These are phyloP conservation scores for Cryptus viduatorius DNA, from an alignment of 2,888 invertebrate species.

Conservation along the genomic window DNA sequence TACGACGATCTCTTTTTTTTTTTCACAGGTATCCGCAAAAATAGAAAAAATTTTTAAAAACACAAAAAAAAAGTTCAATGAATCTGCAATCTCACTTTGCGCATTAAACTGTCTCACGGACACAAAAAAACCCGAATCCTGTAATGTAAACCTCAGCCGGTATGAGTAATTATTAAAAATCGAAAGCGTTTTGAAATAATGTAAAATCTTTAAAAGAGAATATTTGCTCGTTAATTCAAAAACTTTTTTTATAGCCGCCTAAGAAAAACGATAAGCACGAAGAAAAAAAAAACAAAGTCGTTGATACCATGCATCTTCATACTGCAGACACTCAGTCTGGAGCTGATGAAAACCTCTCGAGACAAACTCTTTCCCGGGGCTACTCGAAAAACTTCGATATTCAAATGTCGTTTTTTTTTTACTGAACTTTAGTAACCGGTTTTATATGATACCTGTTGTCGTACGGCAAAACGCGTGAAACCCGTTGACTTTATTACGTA, in stretches of 20 bases:
- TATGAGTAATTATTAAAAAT: no score
- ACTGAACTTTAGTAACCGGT: not conserved
- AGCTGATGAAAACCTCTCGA: conserved; percentile 12
- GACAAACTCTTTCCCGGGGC: not conserved
- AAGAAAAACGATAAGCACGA: not conserved
- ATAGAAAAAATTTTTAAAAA: no score
- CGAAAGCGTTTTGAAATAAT: no score
- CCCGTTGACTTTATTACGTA: conserved; percentile 51
- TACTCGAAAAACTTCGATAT: conserved; percentile 23
- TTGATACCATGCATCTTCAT: not conserved
- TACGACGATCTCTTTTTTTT: no score
- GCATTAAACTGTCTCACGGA: no score
- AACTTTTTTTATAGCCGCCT: not conserved
- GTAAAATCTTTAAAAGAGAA: no score
- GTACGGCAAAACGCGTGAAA: conserved; percentile 37
- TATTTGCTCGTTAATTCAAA: no score
- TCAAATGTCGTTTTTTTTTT: not conserved
- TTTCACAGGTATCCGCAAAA: no score
- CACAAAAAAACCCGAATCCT: no score
- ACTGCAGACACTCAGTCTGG: not conserved
- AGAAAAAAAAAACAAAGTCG: not conserved
- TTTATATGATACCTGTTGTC: conserved; percentile 60
- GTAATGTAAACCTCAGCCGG: no score
- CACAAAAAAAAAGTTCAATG: no score
- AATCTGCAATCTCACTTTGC: no score